Evolutionary conservation across 2,797 vertebrate species (phyloP).

Genomic region (Tenualosa thibaudeaui): DNA sequence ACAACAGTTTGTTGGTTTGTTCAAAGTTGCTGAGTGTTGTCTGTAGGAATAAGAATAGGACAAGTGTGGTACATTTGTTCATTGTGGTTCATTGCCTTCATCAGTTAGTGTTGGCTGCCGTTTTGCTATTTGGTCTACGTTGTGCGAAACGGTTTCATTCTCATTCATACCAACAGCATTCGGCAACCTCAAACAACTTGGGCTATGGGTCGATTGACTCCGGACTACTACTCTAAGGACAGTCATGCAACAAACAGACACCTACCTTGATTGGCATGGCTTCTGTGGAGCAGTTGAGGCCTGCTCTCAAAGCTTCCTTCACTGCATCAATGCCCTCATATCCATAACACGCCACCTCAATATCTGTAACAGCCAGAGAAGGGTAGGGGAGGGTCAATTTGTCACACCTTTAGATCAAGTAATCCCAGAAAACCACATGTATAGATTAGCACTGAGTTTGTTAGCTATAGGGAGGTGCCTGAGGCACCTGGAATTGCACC

Average conservation of each 20-base stretch:
- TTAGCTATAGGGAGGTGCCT: not conserved
- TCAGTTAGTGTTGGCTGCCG: too few relatives aligned
- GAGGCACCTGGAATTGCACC: not conserved
- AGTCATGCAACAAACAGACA: not conserved
- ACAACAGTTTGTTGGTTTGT: too few relatives aligned
- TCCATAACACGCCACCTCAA: constrained; percentile 97
- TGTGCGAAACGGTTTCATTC: too few relatives aligned
- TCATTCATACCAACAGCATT: too few relatives aligned
- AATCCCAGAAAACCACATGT: not conserved
- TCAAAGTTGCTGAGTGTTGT: too few relatives aligned
- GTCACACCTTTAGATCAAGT: not conserved
- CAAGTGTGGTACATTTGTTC: too few relatives aligned
- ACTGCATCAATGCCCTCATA: constrained; percentile 98
- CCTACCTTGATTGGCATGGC: constrained; percentile 82
- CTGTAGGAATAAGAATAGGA: too few relatives aligned
- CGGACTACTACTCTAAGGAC: too few relatives aligned
- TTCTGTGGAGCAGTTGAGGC: constrained; percentile 93
- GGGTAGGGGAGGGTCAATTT: not conserved
- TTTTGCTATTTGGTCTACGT: too few relatives aligned
- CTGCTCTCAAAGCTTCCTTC: constrained; percentile 93
- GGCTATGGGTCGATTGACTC: too few relatives aligned
- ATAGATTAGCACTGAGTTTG: not conserved
- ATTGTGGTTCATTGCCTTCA: too few relatives aligned
- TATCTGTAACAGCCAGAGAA: constrained; percentile 75
- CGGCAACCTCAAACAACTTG: too few relatives aligned